A percentile compares a stretch with the other conserved stretches of the same genome.
These are phyloP conservation scores for Protonemura montana DNA, from an alignment of 2,888 invertebrate species.

Conservation along the genomic window DNA sequence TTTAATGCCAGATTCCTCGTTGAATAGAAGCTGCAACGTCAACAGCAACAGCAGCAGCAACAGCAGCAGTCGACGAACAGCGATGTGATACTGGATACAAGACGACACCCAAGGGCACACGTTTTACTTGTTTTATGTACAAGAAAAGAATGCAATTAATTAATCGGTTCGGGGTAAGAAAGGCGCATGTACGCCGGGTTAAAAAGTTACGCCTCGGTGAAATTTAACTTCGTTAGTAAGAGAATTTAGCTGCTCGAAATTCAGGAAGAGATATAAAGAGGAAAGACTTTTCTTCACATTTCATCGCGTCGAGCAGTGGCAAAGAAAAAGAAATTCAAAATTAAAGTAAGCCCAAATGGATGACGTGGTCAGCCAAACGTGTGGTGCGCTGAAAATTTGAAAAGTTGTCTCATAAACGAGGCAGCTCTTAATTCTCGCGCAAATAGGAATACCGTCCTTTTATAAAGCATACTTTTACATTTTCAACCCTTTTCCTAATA, in stretches of 20 bases:
- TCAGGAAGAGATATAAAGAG: neutral
- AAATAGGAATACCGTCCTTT: neutral
- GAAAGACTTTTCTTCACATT: neutral
- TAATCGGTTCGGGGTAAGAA: neutral
- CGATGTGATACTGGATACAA: neutral
- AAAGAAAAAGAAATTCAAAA: neutral
- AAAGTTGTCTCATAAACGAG: neutral
- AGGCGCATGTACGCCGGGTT: neutral
- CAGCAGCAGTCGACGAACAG: neutral
- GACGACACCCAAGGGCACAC: neutral
- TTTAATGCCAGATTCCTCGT: neutral
- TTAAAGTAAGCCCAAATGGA: neutral
- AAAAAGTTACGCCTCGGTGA: neutral
- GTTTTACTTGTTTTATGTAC: neutral
- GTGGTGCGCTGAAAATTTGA: neutral
- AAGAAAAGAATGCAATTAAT: neutral
- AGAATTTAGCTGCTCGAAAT: neutral
- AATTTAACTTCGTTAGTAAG: neutral
- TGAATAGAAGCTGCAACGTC: neutral
- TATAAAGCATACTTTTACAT: neutral
- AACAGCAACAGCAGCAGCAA: neutral
- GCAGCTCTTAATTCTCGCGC: neutral
- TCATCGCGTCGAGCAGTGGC: neutral
- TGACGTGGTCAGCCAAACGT: neutral
- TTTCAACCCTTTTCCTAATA: neutral